phyloP scores from a whole-genome alignment of 2,113 vertebrate species.

The Pseudopodoces humilis region DNA sequence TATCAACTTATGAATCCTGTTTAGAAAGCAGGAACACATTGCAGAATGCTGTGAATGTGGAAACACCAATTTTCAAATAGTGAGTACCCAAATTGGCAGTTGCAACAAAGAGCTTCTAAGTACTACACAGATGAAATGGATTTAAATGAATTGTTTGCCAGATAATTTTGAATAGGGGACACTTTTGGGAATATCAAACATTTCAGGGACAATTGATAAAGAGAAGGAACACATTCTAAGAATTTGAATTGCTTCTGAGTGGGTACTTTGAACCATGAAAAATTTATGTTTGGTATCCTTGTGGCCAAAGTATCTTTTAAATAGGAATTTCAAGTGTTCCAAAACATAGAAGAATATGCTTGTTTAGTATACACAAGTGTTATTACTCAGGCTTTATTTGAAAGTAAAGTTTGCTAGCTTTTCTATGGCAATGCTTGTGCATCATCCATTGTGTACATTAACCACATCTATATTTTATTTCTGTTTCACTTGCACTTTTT shows the following conservation, averaged over 20 bases:
- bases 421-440: background rate
- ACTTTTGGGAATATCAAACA: background rate
- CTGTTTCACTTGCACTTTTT: constrained; percentile 16
- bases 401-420: background rate
- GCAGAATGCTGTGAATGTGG: background rate
- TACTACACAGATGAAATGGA: background rate
- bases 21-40: background rate
- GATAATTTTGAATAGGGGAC: background rate
- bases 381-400: background rate
- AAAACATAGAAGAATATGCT: background rate
- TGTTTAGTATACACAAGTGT: background rate
- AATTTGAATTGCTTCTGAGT: background rate
- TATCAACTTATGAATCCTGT: background rate
- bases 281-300: background rate
- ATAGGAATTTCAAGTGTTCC: background rate
- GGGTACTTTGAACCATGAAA: background rate
- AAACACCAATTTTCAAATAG: background rate
- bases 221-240: background rate
- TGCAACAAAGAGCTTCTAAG: background rate
- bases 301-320: background rate
- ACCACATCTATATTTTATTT: constrained; percentile 1
- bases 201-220: background rate
- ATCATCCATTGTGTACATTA: background rate
- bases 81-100: background rate
- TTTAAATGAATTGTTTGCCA: background rate